Conservation (phyloP, 2,113 vertebrate genomes). For the human region GRCh38 chr20:47795001-47795500, state of each 20-base stretch:
- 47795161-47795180: too few species aligned
- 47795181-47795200: too few species aligned
- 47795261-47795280: accelerated
- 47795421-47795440: not conserved
- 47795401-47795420: not conserved
- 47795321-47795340: accelerated
- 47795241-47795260: too few species aligned
- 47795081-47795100: too few species aligned
- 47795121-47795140: too few species aligned
- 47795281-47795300: not conserved
- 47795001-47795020: too few species aligned
- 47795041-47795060: too few species aligned
- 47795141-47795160: too few species aligned
- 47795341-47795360: not conserved
- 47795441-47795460: accelerated
- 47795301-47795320: not conserved
- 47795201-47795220: too few species aligned
- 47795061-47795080: too few species aligned
- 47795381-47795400: not conserved
- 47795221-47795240: too few species aligned
- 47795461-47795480: not conserved
- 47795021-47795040: too few species aligned
- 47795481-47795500: not conserved
- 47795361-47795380: not conserved
- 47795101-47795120: accelerated